Evolutionary conservation across 2,888 invertebrate genomes (phyloP).

Genomic region (Morpho helenor): DNA sequence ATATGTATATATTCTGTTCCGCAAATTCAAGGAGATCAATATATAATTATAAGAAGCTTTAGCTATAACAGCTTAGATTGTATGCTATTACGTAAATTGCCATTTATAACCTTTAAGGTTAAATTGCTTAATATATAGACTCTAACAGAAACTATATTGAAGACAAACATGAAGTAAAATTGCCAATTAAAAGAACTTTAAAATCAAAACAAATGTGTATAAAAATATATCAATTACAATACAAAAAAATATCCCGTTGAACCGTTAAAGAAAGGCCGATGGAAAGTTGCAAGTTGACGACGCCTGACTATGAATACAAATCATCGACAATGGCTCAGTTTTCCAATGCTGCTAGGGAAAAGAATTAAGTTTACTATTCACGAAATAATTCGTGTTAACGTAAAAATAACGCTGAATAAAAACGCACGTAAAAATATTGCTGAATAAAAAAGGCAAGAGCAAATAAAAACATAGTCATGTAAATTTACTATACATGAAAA

Average conservation of each 20-base stretch:
- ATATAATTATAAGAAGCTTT: slow-evolving; percentile 46
- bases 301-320: slow-evolving; percentile 65
- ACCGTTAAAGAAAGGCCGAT: slow-evolving; percentile 55
- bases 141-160: slow-evolving; percentile 19
- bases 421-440: background rate
- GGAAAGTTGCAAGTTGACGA: slow-evolving; percentile 59
- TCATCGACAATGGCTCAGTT: slow-evolving; percentile 67
- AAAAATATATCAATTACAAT: background rate
- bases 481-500: background rate
- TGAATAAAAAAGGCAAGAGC: background rate
- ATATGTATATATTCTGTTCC: slow-evolving; percentile 45
- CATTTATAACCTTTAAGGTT: slow-evolving; percentile 26
- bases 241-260: slow-evolving; percentile 43
- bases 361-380: slow-evolving; percentile 54
- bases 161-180: slow-evolving; percentile 1
- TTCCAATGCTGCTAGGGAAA: slow-evolving; percentile 60
- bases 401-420: background rate
- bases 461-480: background rate
- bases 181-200: background rate
- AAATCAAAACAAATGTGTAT: background rate
- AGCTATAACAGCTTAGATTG: slow-evolving; percentile 32
- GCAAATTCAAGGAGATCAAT: slow-evolving; percentile 70
- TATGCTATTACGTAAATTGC: slow-evolving; percentile 49
- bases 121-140: slow-evolving; percentile 8
- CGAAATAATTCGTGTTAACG: background rate